Evolutionary conservation across 2,888 invertebrate species (phyloP), one percentile per base, ranked within the genome.

Genomic region (Panopea generosa): DNA sequence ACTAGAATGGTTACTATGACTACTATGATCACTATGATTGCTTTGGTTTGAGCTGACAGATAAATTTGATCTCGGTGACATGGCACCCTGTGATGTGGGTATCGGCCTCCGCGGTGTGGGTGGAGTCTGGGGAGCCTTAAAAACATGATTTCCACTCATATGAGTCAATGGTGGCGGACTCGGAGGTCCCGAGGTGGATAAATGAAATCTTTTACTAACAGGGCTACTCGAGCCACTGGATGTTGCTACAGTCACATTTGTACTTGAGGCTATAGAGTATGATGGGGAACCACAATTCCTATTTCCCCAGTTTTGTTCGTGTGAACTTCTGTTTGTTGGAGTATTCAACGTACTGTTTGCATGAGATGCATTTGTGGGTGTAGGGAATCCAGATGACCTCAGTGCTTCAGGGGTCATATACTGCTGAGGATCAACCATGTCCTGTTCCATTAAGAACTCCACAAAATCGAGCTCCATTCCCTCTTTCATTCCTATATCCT

Each of bases 401-500:
- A 80, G 81, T 7, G 85, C 87, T 61, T 88, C 88, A 3, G 86
- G 86, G 2, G 89, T 89, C 89, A 89, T 89, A 75, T 89, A 89
- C 18, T 85, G 77, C 11, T 87, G 87, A 0, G 86, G 85, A 65
- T 87, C 87, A 18, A 84, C 86, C 62, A 84, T 84, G 53, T 89
- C 89, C 63, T 89, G 88, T 70, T 88, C 89, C 90, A 90, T 90
- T 2, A 89, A 82, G 56, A 86, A 89, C 81, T 92, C 91, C 47
- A 91, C 90, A 80, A 92, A 89, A 81, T 92, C 92, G 55, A 92
- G 80, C 70, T 92, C 92, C 87, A 91, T 91, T 18, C 90, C 90
- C 73, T 92, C 92, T 77, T 92, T 91, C 86, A 92, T 91, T 2
- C 91, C 91, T 60, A 91, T 91, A 74, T 92, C 92, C 77, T 90